These are phyloP conservation scores for Dolichotis patagonum DNA, from an alignment of 2,113 vertebrate species.

Conservation along the genomic window DNA sequence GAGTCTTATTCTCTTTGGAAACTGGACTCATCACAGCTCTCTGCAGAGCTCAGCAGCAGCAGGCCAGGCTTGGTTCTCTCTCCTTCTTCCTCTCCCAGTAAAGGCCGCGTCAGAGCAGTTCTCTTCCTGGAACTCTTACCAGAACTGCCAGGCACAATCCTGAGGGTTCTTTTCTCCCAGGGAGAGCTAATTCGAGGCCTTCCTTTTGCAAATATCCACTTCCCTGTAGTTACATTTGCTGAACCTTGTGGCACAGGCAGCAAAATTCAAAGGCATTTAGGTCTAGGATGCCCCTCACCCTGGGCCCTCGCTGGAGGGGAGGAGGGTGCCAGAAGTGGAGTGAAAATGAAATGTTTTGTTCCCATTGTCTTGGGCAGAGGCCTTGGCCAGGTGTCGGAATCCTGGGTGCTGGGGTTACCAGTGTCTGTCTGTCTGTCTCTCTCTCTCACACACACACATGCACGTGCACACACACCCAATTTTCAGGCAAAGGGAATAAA, in stretches of 20 bases:
- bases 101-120: neutral
- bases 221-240: neutral
- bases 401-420: neutral
- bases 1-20: neutral
- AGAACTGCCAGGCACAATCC: neutral
- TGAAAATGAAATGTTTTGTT: neutral
- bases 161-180: neutral
- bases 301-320: neutral
- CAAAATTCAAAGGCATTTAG: neutral
- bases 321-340: neutral
- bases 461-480: too few species aligned
- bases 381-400: neutral
- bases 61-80: neutral
- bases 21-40: neutral
- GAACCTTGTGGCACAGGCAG: neutral
- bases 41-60: neutral
- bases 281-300: neutral
- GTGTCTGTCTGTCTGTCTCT: too few species aligned
- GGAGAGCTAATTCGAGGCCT: neutral
- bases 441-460: too few species aligned
- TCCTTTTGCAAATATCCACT: neutral
- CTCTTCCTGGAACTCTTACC: neutral
- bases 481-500: neutral
- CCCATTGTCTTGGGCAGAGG: too few species aligned
- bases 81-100: neutral